Evolutionary conservation across 2,797 vertebrate genomes (phyloP).

Genomic region (Champsocephalus esox): DNA sequence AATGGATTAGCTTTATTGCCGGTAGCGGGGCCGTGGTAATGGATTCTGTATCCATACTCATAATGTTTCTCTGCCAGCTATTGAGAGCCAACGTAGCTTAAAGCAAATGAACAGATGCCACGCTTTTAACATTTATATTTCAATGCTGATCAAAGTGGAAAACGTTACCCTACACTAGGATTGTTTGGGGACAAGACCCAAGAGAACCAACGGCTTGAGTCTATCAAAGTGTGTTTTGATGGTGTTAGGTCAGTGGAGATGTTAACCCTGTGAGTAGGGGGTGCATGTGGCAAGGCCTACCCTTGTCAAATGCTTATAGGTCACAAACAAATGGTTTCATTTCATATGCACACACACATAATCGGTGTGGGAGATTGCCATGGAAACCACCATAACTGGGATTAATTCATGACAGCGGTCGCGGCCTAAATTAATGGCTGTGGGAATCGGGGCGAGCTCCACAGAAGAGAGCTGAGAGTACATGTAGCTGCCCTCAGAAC

Average conservation of each 20-base stretch:
- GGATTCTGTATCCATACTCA: slow-evolving; percentile 37
- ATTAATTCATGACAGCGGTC: slow-evolving; percentile 80
- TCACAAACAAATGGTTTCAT: slow-evolving; percentile 47
- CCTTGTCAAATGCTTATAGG: slow-evolving; percentile 45
- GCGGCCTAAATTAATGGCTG: slow-evolving; percentile 83
- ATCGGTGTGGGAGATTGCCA: slow-evolving; percentile 77
- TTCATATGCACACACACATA: slow-evolving; percentile 69
- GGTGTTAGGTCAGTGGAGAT: slow-evolving; percentile 28
- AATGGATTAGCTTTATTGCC: slow-evolving; percentile 70
- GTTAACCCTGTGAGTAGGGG: slow-evolving; percentile 46
- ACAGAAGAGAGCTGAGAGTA: slow-evolving; percentile 76
- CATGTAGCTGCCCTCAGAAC: slow-evolving; percentile 77
- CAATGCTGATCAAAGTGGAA: slow-evolving; percentile 55
- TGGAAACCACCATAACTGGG: slow-evolving; percentile 76
- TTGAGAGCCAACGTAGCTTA: slow-evolving; percentile 26
- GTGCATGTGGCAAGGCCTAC: slow-evolving; percentile 8
- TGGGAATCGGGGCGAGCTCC: slow-evolving; percentile 83
- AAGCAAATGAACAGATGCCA: slow-evolving; percentile 48
- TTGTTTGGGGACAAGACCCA: slow-evolving; percentile 63
- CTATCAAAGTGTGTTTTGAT: slow-evolving; percentile 55
- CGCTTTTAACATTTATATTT: neutral
- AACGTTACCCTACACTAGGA: slow-evolving; percentile 57
- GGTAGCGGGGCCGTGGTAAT: slow-evolving; percentile 42
- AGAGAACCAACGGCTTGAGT: slow-evolving; percentile 56
- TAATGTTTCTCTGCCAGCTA: slow-evolving; percentile 46